Conservation (phyloP, 2,113 vertebrate genomes). For the Cryptotis parvus region DNA sequence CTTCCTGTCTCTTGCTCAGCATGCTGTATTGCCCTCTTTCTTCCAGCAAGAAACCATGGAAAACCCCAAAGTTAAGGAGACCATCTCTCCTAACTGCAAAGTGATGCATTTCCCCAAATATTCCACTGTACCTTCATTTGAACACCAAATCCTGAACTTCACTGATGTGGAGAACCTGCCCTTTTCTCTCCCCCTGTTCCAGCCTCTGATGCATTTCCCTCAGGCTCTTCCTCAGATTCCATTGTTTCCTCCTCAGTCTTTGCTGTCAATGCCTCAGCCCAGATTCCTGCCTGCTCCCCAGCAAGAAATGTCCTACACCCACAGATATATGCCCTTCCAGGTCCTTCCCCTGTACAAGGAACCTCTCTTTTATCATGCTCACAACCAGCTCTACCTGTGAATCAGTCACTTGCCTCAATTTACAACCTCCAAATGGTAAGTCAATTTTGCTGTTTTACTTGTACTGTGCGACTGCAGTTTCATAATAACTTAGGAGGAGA, state of each 20-base stretch:
- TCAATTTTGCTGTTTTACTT: not conserved
- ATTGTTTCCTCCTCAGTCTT: not conserved
- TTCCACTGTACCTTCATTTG: fast-evolving
- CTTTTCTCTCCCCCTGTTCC: not conserved
- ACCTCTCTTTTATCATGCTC: not conserved
- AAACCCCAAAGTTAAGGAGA: not conserved
- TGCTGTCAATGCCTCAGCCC: not conserved
- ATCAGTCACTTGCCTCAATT: not conserved
- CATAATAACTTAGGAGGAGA: not conserved
- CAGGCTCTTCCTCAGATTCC: slow-evolving; percentile 7
- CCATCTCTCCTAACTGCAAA: not conserved
- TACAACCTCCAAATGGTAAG: slow-evolving; percentile 35
- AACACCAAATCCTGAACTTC: not conserved
- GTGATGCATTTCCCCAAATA: not conserved
- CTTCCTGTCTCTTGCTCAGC: not conserved
- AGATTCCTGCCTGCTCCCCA: not conserved
- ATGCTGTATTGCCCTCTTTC: not conserved
- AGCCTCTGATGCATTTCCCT: not conserved
- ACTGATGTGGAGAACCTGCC: not conserved
- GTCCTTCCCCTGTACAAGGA: not conserved
- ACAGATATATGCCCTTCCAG: not conserved
- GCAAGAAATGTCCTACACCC: not conserved
- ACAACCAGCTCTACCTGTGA: not conserved
- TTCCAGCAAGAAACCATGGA: slow-evolving; percentile 19
- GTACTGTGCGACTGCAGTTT: not conserved